These are phyloP conservation scores for Harpagifer antarcticus DNA, from an alignment of 2,797 vertebrate genomes.

Conservation along the genomic window DNA sequence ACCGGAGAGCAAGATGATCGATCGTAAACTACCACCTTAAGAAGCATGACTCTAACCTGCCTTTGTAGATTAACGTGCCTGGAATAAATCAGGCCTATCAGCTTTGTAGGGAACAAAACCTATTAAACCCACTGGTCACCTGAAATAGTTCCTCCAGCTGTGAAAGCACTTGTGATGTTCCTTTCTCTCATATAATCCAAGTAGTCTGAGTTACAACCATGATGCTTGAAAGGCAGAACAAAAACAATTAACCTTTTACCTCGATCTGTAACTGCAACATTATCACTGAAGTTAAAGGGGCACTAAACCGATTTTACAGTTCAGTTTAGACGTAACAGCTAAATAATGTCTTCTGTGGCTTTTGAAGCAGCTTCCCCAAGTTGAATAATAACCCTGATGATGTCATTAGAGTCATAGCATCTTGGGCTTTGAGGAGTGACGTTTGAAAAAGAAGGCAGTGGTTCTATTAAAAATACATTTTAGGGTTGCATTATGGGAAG, in stretches of 20 bases:
- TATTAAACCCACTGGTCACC: not conserved
- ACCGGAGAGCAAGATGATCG: conserved; percentile 34
- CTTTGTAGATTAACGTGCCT: conserved; percentile 45
- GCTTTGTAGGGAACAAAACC: not conserved
- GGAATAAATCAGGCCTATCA: conserved; percentile 39
- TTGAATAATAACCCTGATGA: conserved; percentile 4
- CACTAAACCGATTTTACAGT: not conserved
- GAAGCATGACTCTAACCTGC: conserved; percentile 47
- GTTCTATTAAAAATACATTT: not conserved
- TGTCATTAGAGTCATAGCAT: not conserved
- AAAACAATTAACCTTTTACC: not conserved
- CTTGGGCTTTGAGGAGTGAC: not conserved
- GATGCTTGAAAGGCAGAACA: not conserved
- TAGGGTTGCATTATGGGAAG: conserved; percentile 1
- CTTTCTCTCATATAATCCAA: not conserved
- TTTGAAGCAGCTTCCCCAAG: not conserved
- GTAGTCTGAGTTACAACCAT: not conserved
- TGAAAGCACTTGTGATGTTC: not conserved
- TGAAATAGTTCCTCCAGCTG: not conserved
- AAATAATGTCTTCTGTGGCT: not conserved
- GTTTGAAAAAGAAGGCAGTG: not conserved
- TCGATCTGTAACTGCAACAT: not conserved
- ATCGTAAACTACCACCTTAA: conserved; percentile 45
- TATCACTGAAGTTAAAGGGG: conserved; percentile 1
- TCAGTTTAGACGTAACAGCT: not conserved